Conservation (phyloP, 1,140 invertebrate genomes). For the Dendrolimus kikuchii region DNA sequence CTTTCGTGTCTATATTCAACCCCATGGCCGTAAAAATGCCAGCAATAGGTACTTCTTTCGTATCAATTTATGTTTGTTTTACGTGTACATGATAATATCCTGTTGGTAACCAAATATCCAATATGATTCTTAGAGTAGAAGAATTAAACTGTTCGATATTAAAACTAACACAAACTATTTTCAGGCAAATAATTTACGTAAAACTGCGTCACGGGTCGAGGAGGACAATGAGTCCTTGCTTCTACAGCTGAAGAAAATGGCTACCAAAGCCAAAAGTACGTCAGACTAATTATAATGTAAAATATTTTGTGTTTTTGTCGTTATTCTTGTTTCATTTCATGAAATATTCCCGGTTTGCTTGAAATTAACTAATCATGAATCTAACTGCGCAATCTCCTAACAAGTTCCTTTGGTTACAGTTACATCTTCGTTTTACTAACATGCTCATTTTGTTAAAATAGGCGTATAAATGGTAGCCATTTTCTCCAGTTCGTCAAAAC, state of each 20-base stretch:
- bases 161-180: conserved; percentile 65
- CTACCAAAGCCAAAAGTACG: conserved; percentile 86
- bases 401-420: conserved; percentile 7
- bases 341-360: conserved; percentile 7
- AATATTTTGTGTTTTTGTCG: conserved; percentile 25
- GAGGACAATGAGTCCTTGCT: conserved; percentile 95
- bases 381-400: conserved; percentile 15
- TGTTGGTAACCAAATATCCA: neutral
- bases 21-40: conserved; percentile 63
- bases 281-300: conserved; percentile 53
- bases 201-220: conserved; percentile 89
- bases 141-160: conserved; percentile 23
- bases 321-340: conserved; percentile 16
- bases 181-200: conserved; percentile 86
- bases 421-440: conserved; percentile 35
- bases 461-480: conserved; percentile 70
- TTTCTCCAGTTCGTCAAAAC: conserved; percentile 62
- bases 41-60: conserved; percentile 60
- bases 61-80: conserved; percentile 26
- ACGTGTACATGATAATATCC: conserved; percentile 2
- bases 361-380: conserved; percentile 8
- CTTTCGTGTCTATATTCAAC: conserved; percentile 62
- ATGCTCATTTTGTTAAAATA: conserved; percentile 30
- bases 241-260: conserved; percentile 95
- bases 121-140: conserved; percentile 5